A percentile compares a stretch with the other conserved stretches of the same genome.
Evolutionary conservation across 2,797 vertebrate species (phyloP).

Genomic region (Tauraco hartlaubi): DNA sequence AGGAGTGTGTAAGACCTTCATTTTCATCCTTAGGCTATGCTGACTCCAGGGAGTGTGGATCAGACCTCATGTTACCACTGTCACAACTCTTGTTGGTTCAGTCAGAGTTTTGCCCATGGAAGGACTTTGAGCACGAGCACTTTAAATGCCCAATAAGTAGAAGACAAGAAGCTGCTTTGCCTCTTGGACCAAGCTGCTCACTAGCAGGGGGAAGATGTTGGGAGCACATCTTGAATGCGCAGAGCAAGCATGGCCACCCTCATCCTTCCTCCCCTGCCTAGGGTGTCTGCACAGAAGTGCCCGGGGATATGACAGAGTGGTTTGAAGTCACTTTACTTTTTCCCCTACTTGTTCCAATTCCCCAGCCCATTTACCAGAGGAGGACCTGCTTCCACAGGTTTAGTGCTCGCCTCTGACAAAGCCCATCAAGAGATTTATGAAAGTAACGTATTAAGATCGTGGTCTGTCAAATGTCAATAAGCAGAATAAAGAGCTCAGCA

Average conservation of each 20-base stretch:
- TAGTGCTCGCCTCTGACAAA: conserved; percentile 2
- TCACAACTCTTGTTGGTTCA: fast-evolving
- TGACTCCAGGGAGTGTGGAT: background rate
- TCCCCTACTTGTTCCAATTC: background rate
- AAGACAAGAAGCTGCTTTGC: background rate
- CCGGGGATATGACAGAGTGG: background rate
- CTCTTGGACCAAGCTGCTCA: background rate
- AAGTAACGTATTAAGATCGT: conserved; percentile 17
- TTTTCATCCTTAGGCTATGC: background rate
- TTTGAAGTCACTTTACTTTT: background rate
- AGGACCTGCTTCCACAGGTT: background rate
- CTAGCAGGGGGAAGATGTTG: background rate
- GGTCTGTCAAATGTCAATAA: conserved; percentile 62
- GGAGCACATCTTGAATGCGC: background rate
- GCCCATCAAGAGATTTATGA: background rate
- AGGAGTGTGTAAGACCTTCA: background rate
- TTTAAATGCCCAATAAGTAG: fast-evolving
- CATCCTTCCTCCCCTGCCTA: background rate
- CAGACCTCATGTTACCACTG: fast-evolving
- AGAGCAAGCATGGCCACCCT: background rate
- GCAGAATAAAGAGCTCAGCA: conserved; percentile 38
- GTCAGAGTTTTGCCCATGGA: background rate
- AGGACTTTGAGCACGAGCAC: background rate
- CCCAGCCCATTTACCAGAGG: background rate
- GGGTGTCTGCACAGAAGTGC: background rate